Evolutionary conservation across 2,888 invertebrate species (phyloP), one percentile per base, ranked within the genome.

Genomic region (Candidula unifasciata): DNA sequence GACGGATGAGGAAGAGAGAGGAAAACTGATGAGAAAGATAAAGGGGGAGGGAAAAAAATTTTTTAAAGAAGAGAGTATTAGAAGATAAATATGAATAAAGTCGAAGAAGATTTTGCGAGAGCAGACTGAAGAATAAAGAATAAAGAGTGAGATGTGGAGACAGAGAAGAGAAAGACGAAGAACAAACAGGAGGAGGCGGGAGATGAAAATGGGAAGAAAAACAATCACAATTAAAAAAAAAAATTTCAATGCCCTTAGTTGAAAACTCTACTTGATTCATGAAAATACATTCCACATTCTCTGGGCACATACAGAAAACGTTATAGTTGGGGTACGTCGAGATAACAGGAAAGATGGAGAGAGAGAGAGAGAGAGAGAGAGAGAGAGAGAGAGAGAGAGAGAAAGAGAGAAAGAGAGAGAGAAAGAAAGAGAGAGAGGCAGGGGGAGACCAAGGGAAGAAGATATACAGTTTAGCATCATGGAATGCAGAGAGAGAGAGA

Each of bases 361-460:
- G n/a, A n/a, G n/a, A n/a, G n/a, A n/a, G n/a, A n/a, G n/a, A n/a
- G 73, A 37, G 73, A 77, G 77, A 77, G 57, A 54, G 77, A 77
- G 77, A 77, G 77, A 77, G 54, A 77, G 77, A 57, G 5, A 77
- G 57, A 54, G 5, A 77, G 57, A 77, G 18, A 54, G 54, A 77
- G 77, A 77, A 35, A 77, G 57, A 77, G 77, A 57, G 52, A 54
- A 27, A 76, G 76, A 52, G 44, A n/a, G n/a, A n/a, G n/a, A n/a
- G n/a, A n/a, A n/a, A n/a, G n/a, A n/a, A n/a, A n/a, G n/a, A n/a
- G n/a, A n/a, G n/a, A n/a, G n/a, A n/a, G n/a, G n/a, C n/a, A n/a
- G n/a, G n/a, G n/a, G n/a, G n/a, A n/a, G n/a, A n/a, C n/a, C n/a
- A n/a, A n/a, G n/a, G n/a, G n/a, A n/a, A n/a, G n/a, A n/a, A n/a